These are phyloP conservation scores for Tetramorium parvispinum DNA, from an alignment of 1,140 invertebrate genomes.

Conservation along the genomic window DNA sequence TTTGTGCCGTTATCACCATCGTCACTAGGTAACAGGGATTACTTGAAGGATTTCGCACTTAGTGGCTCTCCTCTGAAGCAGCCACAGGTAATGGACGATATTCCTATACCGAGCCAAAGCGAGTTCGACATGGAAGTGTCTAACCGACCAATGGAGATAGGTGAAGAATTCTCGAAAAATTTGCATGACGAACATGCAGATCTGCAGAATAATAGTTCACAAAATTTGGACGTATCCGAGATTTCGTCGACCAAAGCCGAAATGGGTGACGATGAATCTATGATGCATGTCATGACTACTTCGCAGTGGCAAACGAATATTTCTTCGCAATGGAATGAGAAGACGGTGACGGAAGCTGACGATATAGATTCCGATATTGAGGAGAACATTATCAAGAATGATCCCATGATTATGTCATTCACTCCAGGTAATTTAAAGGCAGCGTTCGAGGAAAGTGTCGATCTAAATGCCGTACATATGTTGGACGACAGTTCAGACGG, in stretches of 20 bases:
- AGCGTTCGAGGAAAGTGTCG: slow-evolving; percentile 87
- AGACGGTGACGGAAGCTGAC: slow-evolving; percentile 62
- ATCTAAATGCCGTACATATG: slow-evolving; percentile 88
- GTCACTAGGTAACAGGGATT: slow-evolving; percentile 50
- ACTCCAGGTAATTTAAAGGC: slow-evolving; percentile 88
- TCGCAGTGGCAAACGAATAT: slow-evolving; percentile 76
- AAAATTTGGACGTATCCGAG: slow-evolving; percentile 84
- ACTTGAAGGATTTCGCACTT: slow-evolving; percentile 86
- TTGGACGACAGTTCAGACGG: slow-evolving; percentile 78
- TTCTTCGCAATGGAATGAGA: slow-evolving; percentile 53
- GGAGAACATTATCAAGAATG: slow-evolving; percentile 79
- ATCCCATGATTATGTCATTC: slow-evolving; percentile 90
- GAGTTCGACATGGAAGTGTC: slow-evolving; percentile 88
- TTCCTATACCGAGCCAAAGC: slow-evolving; percentile 87
- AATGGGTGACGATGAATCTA: slow-evolving; percentile 84
- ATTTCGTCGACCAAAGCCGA: slow-evolving; percentile 85
- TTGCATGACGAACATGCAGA: slow-evolving; percentile 51
- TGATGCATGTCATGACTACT: slow-evolving; percentile 72
- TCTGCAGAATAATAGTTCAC: neutral
- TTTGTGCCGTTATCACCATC: slow-evolving; percentile 88
- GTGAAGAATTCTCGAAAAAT: slow-evolving; percentile 77
- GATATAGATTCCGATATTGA: slow-evolving; percentile 69
- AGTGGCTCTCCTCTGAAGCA: slow-evolving; percentile 89
- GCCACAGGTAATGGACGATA: slow-evolving; percentile 86
- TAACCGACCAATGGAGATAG: slow-evolving; percentile 85